Percentiles rank a stretch among this genome's conserved stretches.
Evolutionary conservation across 2,113 vertebrate species (phyloP).

Genomic region (Piaya cayana): DNA sequence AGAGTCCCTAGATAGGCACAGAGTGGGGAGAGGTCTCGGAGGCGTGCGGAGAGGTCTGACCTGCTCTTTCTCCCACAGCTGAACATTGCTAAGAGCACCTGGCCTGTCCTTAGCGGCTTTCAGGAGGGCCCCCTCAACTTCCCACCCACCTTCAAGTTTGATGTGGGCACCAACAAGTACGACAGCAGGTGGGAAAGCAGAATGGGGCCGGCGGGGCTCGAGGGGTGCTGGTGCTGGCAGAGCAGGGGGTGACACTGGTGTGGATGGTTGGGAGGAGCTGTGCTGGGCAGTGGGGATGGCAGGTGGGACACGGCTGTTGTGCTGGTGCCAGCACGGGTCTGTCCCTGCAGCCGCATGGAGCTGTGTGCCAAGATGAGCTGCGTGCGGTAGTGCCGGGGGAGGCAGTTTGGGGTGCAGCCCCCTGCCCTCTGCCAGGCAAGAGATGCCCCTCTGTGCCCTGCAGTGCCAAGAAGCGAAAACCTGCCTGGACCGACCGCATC

Average conservation of each 20-base stretch:
- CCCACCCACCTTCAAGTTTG: slow-evolving; percentile 96
- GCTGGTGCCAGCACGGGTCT: not conserved
- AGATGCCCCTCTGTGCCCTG: slow-evolving; percentile 10
- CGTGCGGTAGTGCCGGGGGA: not conserved
- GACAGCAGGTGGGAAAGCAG: slow-evolving; percentile 88
- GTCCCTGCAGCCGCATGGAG: not conserved
- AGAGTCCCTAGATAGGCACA: no score
- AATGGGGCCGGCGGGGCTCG: not conserved
- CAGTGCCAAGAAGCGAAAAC: slow-evolving; percentile 95
- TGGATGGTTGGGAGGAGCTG: not conserved
- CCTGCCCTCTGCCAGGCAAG: not conserved
- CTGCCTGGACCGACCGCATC: slow-evolving; percentile 97
- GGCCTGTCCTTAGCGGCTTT: slow-evolving; percentile 92
- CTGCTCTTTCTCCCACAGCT: slow-evolving; percentile 77
- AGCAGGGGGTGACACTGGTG: not conserved
- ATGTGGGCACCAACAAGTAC: slow-evolving; percentile 95
- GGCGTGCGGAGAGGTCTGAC: not conserved
- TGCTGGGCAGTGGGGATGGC: not conserved
- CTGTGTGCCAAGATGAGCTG: rapidly evolving
- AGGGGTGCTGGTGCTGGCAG: not conserved
- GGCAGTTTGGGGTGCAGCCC: not conserved
- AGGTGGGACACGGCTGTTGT: not conserved
- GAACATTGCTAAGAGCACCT: slow-evolving; percentile 92
- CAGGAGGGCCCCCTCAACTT: slow-evolving; percentile 91
- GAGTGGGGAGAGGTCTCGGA: not conserved